Conservation (phyloP, 2,113 vertebrate genomes). For the Orientallactaga bullata region DNA sequence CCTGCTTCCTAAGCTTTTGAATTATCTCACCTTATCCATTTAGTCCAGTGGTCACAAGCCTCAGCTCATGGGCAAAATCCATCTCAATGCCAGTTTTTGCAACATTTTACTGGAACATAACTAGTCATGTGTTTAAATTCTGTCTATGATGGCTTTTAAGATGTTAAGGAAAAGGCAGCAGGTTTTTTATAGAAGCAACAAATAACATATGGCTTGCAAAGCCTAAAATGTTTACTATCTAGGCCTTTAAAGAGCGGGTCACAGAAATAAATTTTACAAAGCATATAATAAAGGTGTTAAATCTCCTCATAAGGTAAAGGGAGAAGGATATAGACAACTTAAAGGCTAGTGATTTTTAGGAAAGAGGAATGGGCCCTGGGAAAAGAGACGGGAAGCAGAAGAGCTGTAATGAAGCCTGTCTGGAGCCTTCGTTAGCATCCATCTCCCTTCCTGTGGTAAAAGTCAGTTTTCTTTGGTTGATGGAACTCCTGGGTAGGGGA, state of each 20-base stretch:
- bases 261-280: not conserved
- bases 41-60: not conserved
- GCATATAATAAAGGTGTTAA: not conserved
- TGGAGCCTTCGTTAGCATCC: not conserved
- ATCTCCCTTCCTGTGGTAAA: not conserved
- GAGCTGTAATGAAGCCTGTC: not conserved
- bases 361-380: not conserved
- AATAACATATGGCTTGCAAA: not conserved
- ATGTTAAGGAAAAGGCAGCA: not conserved
- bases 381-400: not conserved
- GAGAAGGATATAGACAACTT: not conserved
- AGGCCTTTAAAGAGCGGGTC: not conserved
- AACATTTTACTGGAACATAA: slow-evolving; percentile 11
- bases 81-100: not conserved
- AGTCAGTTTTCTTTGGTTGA: not conserved
- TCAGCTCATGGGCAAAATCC: not conserved
- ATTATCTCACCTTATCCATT: not conserved
- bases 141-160: slow-evolving; percentile 26
- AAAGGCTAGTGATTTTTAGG: not conserved
- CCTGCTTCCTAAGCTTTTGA: not conserved
- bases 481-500: not conserved
- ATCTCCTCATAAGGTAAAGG: not conserved
- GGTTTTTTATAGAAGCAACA: not conserved
- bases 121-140: not conserved
- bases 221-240: not conserved